phyloP scores from a whole-genome alignment of 1,140 invertebrate species.

The Achroia grisella region DNA sequence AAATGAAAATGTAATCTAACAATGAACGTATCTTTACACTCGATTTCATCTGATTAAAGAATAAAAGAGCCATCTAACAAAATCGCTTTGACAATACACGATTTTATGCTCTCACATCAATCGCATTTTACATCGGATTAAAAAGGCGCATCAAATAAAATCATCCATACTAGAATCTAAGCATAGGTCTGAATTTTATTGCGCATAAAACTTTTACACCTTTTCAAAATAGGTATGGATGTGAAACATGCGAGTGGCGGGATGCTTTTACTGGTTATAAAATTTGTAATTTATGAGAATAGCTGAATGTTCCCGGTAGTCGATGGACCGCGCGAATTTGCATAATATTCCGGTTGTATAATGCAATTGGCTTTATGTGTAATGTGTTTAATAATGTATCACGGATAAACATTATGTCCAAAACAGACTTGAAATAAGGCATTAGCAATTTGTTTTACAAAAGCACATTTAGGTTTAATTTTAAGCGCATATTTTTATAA shows the following conservation, averaged over 20 bases:
- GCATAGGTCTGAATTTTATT: constrained; percentile 2
- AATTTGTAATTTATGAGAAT: constrained; percentile 2
- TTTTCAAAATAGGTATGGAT: constrained; percentile 1
- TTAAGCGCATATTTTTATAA: no score
- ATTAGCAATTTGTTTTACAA: no score
- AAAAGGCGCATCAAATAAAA: constrained; percentile 5
- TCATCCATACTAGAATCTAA: constrained; percentile 3
- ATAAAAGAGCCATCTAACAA: neutral
- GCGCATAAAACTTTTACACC: constrained; percentile 6
- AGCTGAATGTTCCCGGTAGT: neutral
- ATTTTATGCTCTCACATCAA: constrained; percentile 2
- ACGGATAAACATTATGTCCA: no score
- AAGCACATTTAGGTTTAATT: no score
- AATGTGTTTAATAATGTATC: no score
- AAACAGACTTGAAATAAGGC: no score
- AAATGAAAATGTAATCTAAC: no score
- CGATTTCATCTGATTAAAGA: no score
- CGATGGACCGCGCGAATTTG: neutral
- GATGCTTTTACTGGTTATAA: constrained; percentile 5
- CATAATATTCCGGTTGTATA: neutral
- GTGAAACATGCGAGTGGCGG: neutral
- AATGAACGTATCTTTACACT: no score
- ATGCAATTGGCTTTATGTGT: no score
- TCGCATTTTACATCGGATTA: constrained; percentile 5
- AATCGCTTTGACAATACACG: neutral